Evolutionary conservation across 2,113 vertebrate species (phyloP).

Genomic region (Emydura subglobosa): DNA sequence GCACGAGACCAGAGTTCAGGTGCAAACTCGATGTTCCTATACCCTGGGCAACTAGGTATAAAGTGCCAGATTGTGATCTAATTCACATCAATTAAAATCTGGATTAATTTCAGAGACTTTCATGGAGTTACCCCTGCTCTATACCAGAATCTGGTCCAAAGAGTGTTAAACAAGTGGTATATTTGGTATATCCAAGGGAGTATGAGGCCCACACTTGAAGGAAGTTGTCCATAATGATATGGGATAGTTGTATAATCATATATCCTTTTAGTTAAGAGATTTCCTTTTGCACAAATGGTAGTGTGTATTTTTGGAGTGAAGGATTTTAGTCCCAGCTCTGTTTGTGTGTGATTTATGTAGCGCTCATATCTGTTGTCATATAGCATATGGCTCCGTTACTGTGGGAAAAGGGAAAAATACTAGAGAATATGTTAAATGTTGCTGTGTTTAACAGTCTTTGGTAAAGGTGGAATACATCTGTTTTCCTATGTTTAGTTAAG

Average conservation of each 20-base stretch:
- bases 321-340: neutral
- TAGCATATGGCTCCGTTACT: neutral
- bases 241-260: neutral
- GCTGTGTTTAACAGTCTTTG: neutral
- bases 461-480: neutral
- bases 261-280: neutral
- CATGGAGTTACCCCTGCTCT: neutral
- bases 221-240: neutral
- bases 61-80: neutral
- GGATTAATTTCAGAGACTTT: conserved; percentile 9
- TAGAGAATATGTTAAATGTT: neutral
- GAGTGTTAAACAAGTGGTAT: neutral
- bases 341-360: neutral
- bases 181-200: neutral
- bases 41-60: neutral
- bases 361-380: neutral
- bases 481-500: neutral
- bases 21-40: neutral
- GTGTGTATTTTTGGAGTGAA: neutral
- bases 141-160: neutral
- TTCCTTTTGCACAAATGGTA: neutral
- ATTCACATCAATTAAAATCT: neutral
- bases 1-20: neutral
- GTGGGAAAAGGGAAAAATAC: neutral
- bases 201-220: neutral